Base-by-base conservation (phyloP, 2,797 vertebrate genomes). In the Esox lucius region DNA sequence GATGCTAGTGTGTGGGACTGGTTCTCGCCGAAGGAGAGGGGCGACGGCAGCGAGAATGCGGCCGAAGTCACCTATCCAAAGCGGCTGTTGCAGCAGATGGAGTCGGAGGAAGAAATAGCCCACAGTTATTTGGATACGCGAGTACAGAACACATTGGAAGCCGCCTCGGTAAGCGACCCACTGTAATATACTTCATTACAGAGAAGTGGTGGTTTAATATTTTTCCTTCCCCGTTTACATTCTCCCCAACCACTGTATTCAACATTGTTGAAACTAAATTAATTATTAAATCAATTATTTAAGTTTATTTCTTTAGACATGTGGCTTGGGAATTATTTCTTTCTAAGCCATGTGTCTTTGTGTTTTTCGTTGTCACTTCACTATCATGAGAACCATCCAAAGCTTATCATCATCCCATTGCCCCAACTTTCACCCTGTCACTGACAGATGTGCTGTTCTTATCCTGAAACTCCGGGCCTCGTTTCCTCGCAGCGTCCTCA, bases 91-190 rank as follows among this genome's bases (percentile, higher is more conserved):
- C 93, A 92, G 64, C 92, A 92, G 83, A 95, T 91, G 77, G 46
- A 89, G 83, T 92, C 94, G 0, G 95, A 95, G 66, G 93, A 93
- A 81, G 96, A 98, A 82, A 90, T 95, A 80, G 91, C 86, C 75
- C 95, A 91, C 80, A 91, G 88, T 74, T 90, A 88, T 65, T 68
- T 98, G 92, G 95, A 95, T 88, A 98, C 97, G 84, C 93, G 95
- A 81, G 94, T 96, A 87, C 94, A 94, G 87, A 95, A 94, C 87
- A 90, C 91, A 75, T 89, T 88, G 0, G 75, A 81, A 1, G 76
- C 87, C 64, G 17, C 24, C 11, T 61, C 71, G 83, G 94, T 96
- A 86, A 88, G 91, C 89, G 42, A 46, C 42, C 9, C 2, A 46
- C 42, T 46, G 42, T 46, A 11, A 31, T 67, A n/a, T 31, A 17